These are phyloP conservation scores for Vanessa cardui DNA, from an alignment of 2,888 invertebrate genomes.

Conservation along the genomic window DNA sequence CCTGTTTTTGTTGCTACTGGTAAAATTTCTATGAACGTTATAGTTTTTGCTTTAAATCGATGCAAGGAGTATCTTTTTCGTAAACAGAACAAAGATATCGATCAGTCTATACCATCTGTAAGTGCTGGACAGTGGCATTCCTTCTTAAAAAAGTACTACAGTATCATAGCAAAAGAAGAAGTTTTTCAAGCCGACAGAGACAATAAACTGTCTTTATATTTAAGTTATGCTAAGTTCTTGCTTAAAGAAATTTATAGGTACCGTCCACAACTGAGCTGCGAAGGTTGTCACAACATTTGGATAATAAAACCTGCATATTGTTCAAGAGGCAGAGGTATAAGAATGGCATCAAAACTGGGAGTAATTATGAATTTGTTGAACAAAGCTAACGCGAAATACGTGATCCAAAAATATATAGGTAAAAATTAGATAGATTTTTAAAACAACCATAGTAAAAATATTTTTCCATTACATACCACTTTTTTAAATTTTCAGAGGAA, in stretches of 20 bases:
- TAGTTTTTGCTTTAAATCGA: slow-evolving; percentile 88
- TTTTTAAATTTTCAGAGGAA: slow-evolving; percentile 81
- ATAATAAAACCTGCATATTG: slow-evolving; percentile 93
- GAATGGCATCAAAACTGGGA: slow-evolving; percentile 88
- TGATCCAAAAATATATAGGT: slow-evolving; percentile 96
- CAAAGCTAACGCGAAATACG: slow-evolving; percentile 85
- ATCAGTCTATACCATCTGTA: slow-evolving; percentile 63
- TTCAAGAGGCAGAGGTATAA: slow-evolving; percentile 92
- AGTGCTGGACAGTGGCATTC: slow-evolving; percentile 85
- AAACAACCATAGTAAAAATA: too few relatives aligned
- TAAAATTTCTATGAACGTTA: slow-evolving; percentile 77
- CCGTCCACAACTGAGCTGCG: slow-evolving; percentile 86
- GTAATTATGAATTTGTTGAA: slow-evolving; percentile 86
- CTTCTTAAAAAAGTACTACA: slow-evolving; percentile 86
- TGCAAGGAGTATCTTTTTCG: slow-evolving; percentile 85
- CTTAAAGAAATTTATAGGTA: slow-evolving; percentile 82
- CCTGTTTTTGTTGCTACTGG: slow-evolving; percentile 79
- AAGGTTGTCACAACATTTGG: slow-evolving; percentile 94
- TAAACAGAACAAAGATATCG: slow-evolving; percentile 86
- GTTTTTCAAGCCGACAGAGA: slow-evolving; percentile 70
- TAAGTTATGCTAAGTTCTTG: slow-evolving; percentile 78
- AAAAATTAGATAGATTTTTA: slow-evolving; percentile 44
- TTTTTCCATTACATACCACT: too few relatives aligned
- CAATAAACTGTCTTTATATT: slow-evolving; percentile 63
- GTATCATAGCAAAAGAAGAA: slow-evolving; percentile 82